Evolutionary conservation across 30 jellyfish, hydroid and myxozoan genomes (phyloP), one percentile per base, ranked within the genome.

Genomic region (Turritopsis rubra): DNA sequence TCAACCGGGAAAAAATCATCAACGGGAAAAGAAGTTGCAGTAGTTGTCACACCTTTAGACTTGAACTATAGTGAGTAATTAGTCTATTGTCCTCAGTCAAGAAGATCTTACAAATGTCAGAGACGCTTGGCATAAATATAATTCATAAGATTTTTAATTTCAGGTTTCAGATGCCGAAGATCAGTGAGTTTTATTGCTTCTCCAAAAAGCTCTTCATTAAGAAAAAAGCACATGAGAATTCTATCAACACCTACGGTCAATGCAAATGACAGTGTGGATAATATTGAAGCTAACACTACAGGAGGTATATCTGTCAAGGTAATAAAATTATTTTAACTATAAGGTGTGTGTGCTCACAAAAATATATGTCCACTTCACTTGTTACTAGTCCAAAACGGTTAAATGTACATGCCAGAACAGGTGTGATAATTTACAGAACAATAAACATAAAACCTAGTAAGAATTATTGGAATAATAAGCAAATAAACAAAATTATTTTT

Each of bases 101-200:
- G 60, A 5, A 41, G 60, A 3, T 41, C 60, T 41, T 3, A 41
- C 9, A 41, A 41, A 41, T 41, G 60, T 13, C 13, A 41, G 60
- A 41, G 60, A 41, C 9, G 60, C 60, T 41, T 41, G 9, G 13
- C 60, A 41, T 41, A 41, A 41, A 3, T 3, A 41, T n/a, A n/a
- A n/a, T n/a, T n/a, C n/a, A n/a, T n/a, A n/a, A n/a, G n/a, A n/a
- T n/a, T n/a, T n/a, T n/a, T n/a, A n/a, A n/a, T 60, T 60, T 60
- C 73, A 68, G 77, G 31, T 68, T 27, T 68, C 31, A 68, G 30
- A 68, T 68, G 77, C 0, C 77, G 77, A n/a, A 23, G 77, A 68
- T 68, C 77, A n/a, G 28, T 68, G 28, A 68, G 30, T 68, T 68
- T 68, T 68, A 9, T 68, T 22, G 30, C 77, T 8, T 68, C 77